Evolutionary conservation across 2,888 invertebrate species (phyloP), one percentile per base, ranked within the genome.

Genomic region (Plebejus anna): DNA sequence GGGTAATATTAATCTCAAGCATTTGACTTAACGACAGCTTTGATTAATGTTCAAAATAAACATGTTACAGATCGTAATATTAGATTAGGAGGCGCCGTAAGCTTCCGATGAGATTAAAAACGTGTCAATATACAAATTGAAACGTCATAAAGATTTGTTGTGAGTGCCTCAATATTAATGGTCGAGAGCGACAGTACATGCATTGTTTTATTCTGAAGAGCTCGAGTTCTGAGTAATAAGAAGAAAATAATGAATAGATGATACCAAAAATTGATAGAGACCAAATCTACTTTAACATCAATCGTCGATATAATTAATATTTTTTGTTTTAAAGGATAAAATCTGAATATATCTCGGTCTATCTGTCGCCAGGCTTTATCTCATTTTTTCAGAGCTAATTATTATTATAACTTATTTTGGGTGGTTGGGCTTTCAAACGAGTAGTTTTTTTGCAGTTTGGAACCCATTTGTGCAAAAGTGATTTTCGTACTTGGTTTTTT

Each of bases 71-170:
- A 51, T 51, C 47, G 13, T 51, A 47, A 16, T 13, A n/a, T 72
- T 36, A 66, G 72, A 22, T 72, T 22, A 22, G 42, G 42, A 71
- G 22, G 42, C 47, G 47, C 47, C 81, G 78, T 82, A 82, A 82
- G 92, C 93, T 92, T 88, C 92, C 88, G 92, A 91, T 89, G 83
- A 79, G 89, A 93, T 93, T 92, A 92, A 89, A 90, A 90, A 90
- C 89, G 88, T 90, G 91, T 92, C 91, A 90, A 92, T 90, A 88
- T 84, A 89, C 87, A 89, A 92, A 93, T 92, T 92, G 92, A 92
- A 91, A 91, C 84, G 92, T 92, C 92, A 91, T 82, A 89, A 90
- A 92, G 91, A 93, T 93, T 92, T 93, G 92, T 91, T 85, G 79
- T 82, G 75, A 51, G 77, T 76, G 78, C 79, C 80, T 83, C 85